These are phyloP conservation scores for Drosophila prostipennis DNA, from an alignment of 2,888 invertebrate species.

Conservation along the genomic window DNA sequence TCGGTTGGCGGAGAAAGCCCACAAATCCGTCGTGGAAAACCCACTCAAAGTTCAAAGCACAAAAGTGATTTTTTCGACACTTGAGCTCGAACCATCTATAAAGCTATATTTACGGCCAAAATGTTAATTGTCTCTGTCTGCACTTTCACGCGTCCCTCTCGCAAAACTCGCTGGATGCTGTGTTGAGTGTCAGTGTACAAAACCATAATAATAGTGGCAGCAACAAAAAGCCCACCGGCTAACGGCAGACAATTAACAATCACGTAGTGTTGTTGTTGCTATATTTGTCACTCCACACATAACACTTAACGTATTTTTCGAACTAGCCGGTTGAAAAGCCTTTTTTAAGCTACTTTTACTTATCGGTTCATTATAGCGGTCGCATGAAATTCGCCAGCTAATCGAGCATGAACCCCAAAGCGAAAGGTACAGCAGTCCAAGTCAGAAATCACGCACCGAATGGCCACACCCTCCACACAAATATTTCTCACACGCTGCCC, in stretches of 20 bases:
- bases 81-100: slow-evolving; percentile 54
- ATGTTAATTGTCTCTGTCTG: slow-evolving; percentile 69
- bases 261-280: slow-evolving; percentile 23
- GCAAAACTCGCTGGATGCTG: slow-evolving; percentile 30
- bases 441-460: slow-evolving; percentile 36
- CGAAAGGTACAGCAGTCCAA: slow-evolving; percentile 59
- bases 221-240: slow-evolving; percentile 41
- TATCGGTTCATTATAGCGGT: slow-evolving; percentile 75
- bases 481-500: slow-evolving; percentile 53
- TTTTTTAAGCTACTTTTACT: slow-evolving; percentile 78
- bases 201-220: slow-evolving; percentile 33
- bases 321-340: slow-evolving; percentile 53
- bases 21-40: slow-evolving; percentile 31
- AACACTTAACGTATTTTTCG: slow-evolving; percentile 45
- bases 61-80: slow-evolving; percentile 43
- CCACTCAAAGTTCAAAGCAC: slow-evolving; percentile 57
- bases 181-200: slow-evolving; percentile 67
- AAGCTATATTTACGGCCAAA: slow-evolving; percentile 64
- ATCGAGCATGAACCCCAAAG: slow-evolving; percentile 73
- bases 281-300: slow-evolving; percentile 35
- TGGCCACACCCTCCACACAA: slow-evolving; percentile 49
- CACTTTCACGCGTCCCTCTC: slow-evolving; percentile 61
- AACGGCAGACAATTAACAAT: slow-evolving; percentile 68
- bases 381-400: slow-evolving; percentile 66
- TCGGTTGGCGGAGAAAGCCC: slow-evolving; percentile 32